Evolutionary conservation across 2,113 vertebrate genomes (phyloP).

Genomic region (Otocyon megalotis): DNA sequence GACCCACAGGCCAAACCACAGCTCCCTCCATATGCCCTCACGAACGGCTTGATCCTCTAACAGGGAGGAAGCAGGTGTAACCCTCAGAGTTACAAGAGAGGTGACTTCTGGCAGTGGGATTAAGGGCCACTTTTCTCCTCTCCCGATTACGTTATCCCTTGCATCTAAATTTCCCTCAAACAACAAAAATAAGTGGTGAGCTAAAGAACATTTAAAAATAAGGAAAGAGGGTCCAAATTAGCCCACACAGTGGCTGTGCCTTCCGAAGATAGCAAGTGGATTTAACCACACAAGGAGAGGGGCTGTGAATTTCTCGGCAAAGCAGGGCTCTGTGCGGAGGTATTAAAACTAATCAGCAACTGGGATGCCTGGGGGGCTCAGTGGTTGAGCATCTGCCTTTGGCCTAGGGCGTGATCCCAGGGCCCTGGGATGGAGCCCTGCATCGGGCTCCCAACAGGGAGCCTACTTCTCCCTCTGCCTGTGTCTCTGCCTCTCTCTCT

Average conservation of each 20-base stretch:
- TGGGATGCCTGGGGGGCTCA: too few species aligned
- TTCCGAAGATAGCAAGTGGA: neutral
- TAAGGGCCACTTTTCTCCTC: neutral
- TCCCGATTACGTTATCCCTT: neutral
- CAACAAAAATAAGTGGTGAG: neutral
- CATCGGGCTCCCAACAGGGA: too few species aligned
- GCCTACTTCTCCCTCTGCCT: too few species aligned
- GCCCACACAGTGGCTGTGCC: neutral
- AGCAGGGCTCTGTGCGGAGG: neutral
- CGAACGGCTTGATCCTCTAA: too few species aligned
- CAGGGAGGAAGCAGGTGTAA: neutral
- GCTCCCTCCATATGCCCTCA: too few species aligned
- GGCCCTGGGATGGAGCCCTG: too few species aligned
- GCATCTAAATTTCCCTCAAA: slow-evolving; percentile 21
- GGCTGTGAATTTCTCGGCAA: neutral
- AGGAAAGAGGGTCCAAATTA: slow-evolving; percentile 4
- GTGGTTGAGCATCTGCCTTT: too few species aligned
- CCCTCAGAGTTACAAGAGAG: neutral
- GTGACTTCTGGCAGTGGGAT: neutral
- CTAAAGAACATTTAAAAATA: slow-evolving; percentile 54
- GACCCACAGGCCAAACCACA: neutral
- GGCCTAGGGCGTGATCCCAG: too few species aligned
- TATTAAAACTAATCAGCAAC: neutral
- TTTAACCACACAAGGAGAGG: neutral
- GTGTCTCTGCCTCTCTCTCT: too few species aligned